Conservation (phyloP, 2,888 invertebrate genomes). For the Kryphioiulus occultus region DNA sequence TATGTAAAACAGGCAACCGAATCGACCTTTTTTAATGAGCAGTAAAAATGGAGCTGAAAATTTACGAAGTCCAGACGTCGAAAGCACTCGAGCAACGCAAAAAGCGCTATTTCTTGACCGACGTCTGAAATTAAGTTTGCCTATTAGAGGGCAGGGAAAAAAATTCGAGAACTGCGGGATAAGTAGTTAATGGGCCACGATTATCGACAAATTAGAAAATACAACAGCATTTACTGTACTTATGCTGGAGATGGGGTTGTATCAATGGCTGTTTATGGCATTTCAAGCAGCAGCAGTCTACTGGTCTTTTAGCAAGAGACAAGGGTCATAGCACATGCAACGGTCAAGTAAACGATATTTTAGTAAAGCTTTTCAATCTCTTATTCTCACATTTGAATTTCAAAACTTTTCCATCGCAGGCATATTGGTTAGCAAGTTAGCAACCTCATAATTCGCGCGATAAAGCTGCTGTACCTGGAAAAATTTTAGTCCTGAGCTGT, state of each 20-base stretch:
- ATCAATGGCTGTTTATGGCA: not conserved
- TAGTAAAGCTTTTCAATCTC: not conserved
- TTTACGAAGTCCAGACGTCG: not conserved
- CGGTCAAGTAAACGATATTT: not conserved
- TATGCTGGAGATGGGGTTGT: not conserved
- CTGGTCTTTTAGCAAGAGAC: not conserved
- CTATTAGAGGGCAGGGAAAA: not conserved
- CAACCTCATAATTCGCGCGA: not conserved
- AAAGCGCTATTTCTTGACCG: not conserved
- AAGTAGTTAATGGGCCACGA: not conserved
- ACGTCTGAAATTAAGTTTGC: not conserved
- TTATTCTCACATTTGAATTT: not conserved
- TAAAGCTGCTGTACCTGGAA: not conserved
- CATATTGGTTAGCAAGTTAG: not conserved
- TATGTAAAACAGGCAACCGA: constrained; percentile 35
- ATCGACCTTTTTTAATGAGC: not conserved
- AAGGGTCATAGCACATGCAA: not conserved
- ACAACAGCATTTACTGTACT: not conserved
- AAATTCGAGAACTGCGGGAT: not conserved
- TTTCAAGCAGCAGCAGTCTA: not conserved
- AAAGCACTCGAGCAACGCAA: not conserved
- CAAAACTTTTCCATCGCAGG: not conserved
- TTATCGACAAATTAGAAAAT: not conserved
- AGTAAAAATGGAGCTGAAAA: not conserved
- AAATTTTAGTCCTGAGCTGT: not conserved